Percentiles rank a stretch among this genome's conserved stretches.
Evolutionary conservation across 2,888 invertebrate species (phyloP).

Genomic region (Ormyrus nitidulus): DNA sequence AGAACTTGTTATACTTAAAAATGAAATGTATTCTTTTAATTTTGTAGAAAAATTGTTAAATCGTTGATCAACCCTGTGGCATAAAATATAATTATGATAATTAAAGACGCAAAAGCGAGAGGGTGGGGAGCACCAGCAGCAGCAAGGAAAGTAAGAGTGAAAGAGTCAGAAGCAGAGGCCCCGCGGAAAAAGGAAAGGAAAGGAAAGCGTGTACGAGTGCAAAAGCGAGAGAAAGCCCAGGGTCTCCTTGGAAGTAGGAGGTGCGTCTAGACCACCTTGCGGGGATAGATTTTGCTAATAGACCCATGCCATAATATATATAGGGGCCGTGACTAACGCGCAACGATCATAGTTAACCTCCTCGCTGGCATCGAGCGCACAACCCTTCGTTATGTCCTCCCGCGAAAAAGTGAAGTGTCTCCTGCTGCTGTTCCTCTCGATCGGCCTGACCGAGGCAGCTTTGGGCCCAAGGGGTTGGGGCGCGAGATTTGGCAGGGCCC

Average conservation of each 20-base stretch:
- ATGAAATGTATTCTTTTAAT: no score
- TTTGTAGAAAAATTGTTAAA: no score
- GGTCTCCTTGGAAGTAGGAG: neutral
- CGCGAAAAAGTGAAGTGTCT: conserved; percentile 19
- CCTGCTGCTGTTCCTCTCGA: neutral
- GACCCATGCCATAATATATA: conserved; percentile 34
- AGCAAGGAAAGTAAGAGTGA: conserved; percentile 14
- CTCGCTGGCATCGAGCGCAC: conserved; percentile 19
- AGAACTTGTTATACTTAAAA: no score
- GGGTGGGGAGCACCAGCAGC: neutral
- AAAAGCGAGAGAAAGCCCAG: conserved; percentile 27
- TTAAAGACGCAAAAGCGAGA: conserved; percentile 14
- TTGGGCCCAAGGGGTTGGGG: conserved; percentile 57
- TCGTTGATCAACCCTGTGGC: no score
- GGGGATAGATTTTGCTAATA: conserved; percentile 14
- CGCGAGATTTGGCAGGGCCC: conserved; percentile 69
- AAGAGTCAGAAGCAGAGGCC: neutral
- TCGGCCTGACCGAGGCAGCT: neutral
- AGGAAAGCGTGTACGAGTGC: neutral
- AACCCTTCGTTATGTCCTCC: neutral
- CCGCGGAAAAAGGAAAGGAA: conserved; percentile 22
- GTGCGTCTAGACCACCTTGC: neutral
- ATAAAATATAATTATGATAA: no score
- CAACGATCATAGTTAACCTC: conserved; percentile 13
- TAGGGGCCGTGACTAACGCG: conserved; percentile 21